These are phyloP conservation scores for Upupa epops DNA, from an alignment of 2,113 vertebrate genomes.

Conservation along the genomic window DNA sequence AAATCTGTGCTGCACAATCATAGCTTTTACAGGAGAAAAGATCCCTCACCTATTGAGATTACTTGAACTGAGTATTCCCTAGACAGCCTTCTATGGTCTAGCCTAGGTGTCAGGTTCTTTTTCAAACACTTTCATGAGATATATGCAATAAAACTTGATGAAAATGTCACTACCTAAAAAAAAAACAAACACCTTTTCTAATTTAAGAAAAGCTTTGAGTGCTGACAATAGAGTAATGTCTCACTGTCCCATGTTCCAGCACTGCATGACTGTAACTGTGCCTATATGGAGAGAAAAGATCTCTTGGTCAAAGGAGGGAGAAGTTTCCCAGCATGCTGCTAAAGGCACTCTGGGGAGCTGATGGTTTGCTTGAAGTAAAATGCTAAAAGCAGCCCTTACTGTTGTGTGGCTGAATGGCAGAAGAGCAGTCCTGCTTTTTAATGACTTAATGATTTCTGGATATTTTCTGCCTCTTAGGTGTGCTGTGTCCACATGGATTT, in stretches of 20 bases:
- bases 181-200: not conserved
- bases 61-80: conserved; percentile 34
- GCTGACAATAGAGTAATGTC: not conserved
- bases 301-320: not conserved
- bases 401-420: rapidly evolving
- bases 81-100: not conserved
- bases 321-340: not conserved
- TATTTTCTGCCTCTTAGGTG: not conserved
- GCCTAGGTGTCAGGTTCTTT: not conserved
- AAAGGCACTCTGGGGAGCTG: not conserved
- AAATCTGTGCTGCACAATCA: not conserved
- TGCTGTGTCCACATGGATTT: not conserved
- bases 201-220: not conserved
- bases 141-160: not conserved
- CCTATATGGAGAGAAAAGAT: not conserved
- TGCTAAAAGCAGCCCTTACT: not conserved
- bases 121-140: not conserved
- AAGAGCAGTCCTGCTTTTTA: not conserved
- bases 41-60: not conserved
- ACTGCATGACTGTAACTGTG: not conserved
- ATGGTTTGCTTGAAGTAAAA: not conserved
- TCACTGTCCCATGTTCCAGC: not conserved
- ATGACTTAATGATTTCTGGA: not conserved
- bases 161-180: not conserved
- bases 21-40: not conserved